phyloP scores from a whole-genome alignment of 2,113 vertebrate genomes.

The Canis aureus region DNA sequence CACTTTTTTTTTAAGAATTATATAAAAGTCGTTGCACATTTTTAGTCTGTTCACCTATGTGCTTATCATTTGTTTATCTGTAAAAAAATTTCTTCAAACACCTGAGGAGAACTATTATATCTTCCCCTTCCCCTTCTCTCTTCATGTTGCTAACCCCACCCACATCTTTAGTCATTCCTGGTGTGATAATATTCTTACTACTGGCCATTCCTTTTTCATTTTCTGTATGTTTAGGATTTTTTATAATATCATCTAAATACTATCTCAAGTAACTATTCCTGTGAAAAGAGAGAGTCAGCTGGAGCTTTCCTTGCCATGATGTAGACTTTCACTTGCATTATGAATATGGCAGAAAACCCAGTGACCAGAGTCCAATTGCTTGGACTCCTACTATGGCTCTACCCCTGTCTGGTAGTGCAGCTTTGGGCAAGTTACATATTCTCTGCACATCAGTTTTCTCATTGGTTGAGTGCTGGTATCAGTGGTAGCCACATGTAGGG shows the following conservation, averaged over 20 bases:
- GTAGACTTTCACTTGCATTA: not conserved
- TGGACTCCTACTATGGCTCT: not conserved
- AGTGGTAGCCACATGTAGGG: not conserved
- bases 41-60: not conserved
- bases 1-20: not conserved
- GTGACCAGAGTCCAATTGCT: accelerated
- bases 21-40: not conserved
- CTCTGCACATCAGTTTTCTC: accelerated
- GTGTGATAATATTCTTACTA: not conserved
- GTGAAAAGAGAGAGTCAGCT: not conserved
- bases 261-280: not conserved
- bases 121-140: not conserved
- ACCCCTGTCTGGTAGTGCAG: not conserved
- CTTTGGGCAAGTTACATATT: not conserved
- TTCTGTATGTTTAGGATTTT: not conserved
- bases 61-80: not conserved
- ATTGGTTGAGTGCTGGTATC: accelerated
- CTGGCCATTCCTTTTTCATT: not conserved
- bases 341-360: not conserved
- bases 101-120: not conserved
- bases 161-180: not conserved
- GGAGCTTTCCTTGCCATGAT: not conserved
- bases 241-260: not conserved
- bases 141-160: not conserved
- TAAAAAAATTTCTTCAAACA: not conserved